Evolutionary conservation across 2,797 vertebrate species (phyloP), one percentile per base, ranked within the genome.

Genomic region (Falco novaeseelandiae): DNA sequence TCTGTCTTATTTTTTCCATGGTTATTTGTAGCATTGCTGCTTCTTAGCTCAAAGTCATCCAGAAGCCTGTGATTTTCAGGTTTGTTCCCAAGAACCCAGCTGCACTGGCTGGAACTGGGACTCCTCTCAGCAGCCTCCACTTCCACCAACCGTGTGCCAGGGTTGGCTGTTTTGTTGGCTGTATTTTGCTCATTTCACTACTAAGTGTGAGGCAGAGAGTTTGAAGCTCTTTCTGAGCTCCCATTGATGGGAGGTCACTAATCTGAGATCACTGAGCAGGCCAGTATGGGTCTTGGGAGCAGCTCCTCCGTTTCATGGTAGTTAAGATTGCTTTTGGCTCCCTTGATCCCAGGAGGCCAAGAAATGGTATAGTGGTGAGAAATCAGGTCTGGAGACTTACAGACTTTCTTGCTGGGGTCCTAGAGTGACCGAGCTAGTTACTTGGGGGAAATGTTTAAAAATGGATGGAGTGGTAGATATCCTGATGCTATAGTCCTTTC

Each of bases 271-370:
- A 36, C 27, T 51, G 38, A 73, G 19, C 23, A 55, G 44, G 15
- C 10, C 40, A 55, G 4, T 20, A 22, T 52, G 34, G 52, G 29
- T 10, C 7, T 55, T 77, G 38, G 34, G 48, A 87, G 12, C 4
- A 54, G 32, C 26, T 76, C 16, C 25, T 79, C 9, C 0, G 0
- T 58, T 76, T 70, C 13, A 5, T 40, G 6, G 18, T 4, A 14
- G 12, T 48, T 55, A 70, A 7, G 14, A 34, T 65, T 79, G 29
- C 7, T 54, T 89, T 90, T 81, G 38, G 2, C 9, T 4, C 8
- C 6, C 38, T 67, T 2, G 6, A 36, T n/a, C 22, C 34, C 52
- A 82, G 20, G 25, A 79, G 17, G 14, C 36, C 19, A 80, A 63
- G 52, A 95, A 92, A 66, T 13, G 2, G 17, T 22, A 42, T 21